A percentile compares a stretch with the other conserved stretches of the same genome.
phyloP scores from a whole-genome alignment of 2,797 vertebrate species.

The Chaetophractus vellerosus region DNA sequence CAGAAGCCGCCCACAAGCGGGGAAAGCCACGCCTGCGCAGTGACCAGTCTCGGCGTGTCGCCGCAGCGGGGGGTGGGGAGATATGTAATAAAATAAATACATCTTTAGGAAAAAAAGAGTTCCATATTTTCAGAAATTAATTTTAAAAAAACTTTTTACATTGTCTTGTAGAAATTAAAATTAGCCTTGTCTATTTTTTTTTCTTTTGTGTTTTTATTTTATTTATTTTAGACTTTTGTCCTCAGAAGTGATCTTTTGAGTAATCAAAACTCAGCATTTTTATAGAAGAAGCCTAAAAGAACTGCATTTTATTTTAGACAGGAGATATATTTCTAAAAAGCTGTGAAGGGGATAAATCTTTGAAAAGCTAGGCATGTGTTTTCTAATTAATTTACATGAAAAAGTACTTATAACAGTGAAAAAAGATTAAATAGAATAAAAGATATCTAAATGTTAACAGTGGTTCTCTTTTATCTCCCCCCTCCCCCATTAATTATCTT shows the following conservation, averaged over 20 bases:
- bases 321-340: neutral
- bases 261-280: neutral
- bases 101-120: too few species aligned
- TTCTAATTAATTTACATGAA: constrained; percentile 26
- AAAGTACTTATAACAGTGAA: neutral
- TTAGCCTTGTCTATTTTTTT: neutral
- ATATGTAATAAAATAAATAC: too few species aligned
- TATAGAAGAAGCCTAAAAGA: neutral
- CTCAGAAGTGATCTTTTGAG: neutral
- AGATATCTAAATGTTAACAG: neutral
- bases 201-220: too few species aligned
- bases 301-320: neutral
- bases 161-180: neutral
- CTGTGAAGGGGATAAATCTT: neutral
- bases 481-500: neutral
- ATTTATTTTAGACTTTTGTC: neutral
- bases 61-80: too few species aligned
- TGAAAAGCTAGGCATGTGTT: neutral
- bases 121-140: neutral
- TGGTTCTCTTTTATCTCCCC: neutral
- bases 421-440: neutral
- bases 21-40: too few species aligned
- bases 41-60: too few species aligned
- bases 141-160: neutral
- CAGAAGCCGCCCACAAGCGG: too few species aligned